Base-by-base conservation (phyloP, 2,113 vertebrate genomes). In the Callospermophilus lateralis region DNA sequence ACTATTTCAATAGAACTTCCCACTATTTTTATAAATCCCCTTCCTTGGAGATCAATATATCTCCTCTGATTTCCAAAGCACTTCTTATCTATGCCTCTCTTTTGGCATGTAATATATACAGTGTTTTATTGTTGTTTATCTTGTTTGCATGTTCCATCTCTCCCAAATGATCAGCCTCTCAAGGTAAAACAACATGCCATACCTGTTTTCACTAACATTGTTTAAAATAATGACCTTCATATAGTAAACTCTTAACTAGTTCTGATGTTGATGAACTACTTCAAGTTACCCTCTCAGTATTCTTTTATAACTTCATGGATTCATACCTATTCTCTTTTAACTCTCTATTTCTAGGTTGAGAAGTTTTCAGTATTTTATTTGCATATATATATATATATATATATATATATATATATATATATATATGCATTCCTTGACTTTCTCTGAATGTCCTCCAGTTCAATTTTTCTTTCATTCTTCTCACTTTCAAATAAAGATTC, bases 111-210 rank as follows among this genome's bases (percentile, higher is more conserved):
- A 70, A 17, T 85, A 55, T 55, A 67, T 34, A 67, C 48, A 78
- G 55, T 19, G 24, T 73, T 94, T 94, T 94, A 53, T 85, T 70
- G 9, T 67, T 70, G 58, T 77, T 91, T 90, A 48, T 94, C 55
- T 85, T 97, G 17, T 92, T 93, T 96, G 92, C n/a, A 77, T 92
- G 10, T 93, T 67, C 58, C 37, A 2, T 95, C 45, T 91, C 42
- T 93, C 89, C 74, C 79, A 93, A n/a, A 42, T 79, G 6, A 3
- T 81, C 68, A 94, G 34, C 74, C n/a, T 86, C 55, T 85, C 53
- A 91, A 89, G 32, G 37, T 86, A 68, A 96, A 83, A 55, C 73
- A 83, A 28, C 53, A 34, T 63, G 17, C 48, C 87, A 65, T 74
- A 92, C n/a, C 30, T 76, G 17, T 91, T 95, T 89, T 34, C 89